Conservation (phyloP, 2,888 invertebrate genomes). For the Cosmia trapezina region DNA sequence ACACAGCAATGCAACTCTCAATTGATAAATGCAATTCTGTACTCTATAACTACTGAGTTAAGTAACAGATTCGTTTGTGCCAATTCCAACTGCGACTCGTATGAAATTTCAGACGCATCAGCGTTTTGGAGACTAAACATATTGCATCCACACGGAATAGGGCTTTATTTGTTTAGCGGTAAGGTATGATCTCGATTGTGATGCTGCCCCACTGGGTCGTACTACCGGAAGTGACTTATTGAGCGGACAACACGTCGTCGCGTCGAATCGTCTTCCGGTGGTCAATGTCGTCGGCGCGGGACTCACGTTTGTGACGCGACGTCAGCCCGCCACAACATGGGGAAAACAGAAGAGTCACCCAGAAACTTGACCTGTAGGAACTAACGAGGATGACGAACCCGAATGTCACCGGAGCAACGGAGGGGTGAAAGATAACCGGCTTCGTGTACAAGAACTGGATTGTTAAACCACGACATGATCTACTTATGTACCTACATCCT, state of each 20-base stretch:
- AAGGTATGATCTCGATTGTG: slow-evolving; percentile 57
- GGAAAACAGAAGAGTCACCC: slow-evolving; percentile 9
- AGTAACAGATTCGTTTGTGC: slow-evolving; percentile 45
- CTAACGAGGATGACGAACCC: background rate
- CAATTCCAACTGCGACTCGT: slow-evolving; percentile 30
- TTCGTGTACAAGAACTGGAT: background rate
- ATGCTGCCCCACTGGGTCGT: slow-evolving; percentile 37
- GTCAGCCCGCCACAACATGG: slow-evolving; percentile 4
- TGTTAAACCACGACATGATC: too few relatives aligned
- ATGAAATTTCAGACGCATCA: slow-evolving; percentile 63
- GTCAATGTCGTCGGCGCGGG: slow-evolving; percentile 76
- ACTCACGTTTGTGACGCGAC: slow-evolving; percentile 59
- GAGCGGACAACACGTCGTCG: slow-evolving; percentile 78
- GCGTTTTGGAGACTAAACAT: slow-evolving; percentile 53
- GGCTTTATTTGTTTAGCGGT: slow-evolving; percentile 24
- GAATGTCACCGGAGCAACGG: background rate
- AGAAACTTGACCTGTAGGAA: background rate
- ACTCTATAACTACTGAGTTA: slow-evolving; percentile 33
- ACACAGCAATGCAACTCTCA: slow-evolving; percentile 47
- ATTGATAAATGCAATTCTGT: slow-evolving; percentile 42
- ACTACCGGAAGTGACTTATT: slow-evolving; percentile 81
- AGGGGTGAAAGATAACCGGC: background rate
- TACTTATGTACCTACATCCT: background rate
- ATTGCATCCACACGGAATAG: background rate
- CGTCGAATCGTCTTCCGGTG: slow-evolving; percentile 82